phyloP scores from a whole-genome alignment of 2,797 vertebrate genomes.

The Meriones psammophilus region DNA sequence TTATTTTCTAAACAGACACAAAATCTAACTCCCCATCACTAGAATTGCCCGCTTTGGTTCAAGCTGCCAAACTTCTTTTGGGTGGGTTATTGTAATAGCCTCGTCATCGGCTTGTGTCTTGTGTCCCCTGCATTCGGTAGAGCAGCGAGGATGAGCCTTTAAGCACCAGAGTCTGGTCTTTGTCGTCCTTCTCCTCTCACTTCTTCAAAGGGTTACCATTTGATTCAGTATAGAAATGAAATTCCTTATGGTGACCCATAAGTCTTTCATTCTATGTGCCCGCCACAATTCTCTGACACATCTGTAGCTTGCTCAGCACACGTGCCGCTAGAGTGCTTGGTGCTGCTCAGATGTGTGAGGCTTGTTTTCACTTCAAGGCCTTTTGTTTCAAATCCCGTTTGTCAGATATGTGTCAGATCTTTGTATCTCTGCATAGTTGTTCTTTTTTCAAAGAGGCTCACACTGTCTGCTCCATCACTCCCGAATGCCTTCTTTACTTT shows the following conservation, averaged over 20 bases:
- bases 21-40: background rate
- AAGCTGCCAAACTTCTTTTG: background rate
- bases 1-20: background rate
- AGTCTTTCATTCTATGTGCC: background rate
- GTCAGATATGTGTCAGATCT: background rate
- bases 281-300: background rate
- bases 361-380: background rate
- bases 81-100: background rate
- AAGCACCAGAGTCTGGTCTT: background rate
- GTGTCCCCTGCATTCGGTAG: background rate
- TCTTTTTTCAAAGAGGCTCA: background rate
- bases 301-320: background rate
- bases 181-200: background rate
- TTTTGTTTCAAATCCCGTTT: background rate
- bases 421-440: background rate
- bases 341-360: background rate
- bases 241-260: background rate
- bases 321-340: background rate
- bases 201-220: background rate
- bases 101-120: background rate
- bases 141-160: background rate
- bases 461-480: background rate
- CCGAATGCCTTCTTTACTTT: background rate
- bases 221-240: background rate
- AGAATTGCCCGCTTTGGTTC: background rate